These are phyloP conservation scores for Lethrus apterus DNA, from an alignment of 1,140 invertebrate species.

Conservation along the genomic window DNA sequence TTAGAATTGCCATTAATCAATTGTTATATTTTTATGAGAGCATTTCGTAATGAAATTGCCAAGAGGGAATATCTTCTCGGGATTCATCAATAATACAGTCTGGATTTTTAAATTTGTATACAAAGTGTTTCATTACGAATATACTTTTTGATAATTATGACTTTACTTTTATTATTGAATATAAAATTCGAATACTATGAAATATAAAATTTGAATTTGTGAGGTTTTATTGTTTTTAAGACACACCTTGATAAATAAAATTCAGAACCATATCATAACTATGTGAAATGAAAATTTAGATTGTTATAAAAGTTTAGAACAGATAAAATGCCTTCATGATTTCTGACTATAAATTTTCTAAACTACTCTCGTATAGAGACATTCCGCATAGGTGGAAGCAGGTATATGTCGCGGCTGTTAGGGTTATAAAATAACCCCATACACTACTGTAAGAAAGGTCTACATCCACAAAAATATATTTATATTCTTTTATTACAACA, in stretches of 20 bases:
- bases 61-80: slow-evolving; percentile 21
- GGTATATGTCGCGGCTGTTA: slow-evolving; percentile 22
- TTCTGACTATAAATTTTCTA: slow-evolving; percentile 33
- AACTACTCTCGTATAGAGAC: slow-evolving; percentile 32
- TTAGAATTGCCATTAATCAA: slow-evolving; percentile 38
- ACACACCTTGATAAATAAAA: background rate
- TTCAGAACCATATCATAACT: slow-evolving; percentile 17
- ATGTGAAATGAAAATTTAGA: slow-evolving; percentile 34
- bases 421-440: slow-evolving; percentile 22
- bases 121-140: too few relatives aligned
- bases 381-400: slow-evolving; percentile 24
- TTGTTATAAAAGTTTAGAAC: slow-evolving; percentile 34
- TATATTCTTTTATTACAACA: slow-evolving; percentile 15
- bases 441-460: slow-evolving; percentile 17
- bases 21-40: slow-evolving; percentile 36
- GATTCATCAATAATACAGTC: slow-evolving; percentile 15
- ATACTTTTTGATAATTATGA: too few relatives aligned
- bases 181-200: too few relatives aligned
- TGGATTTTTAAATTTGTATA: too few relatives aligned
- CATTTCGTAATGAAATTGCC: slow-evolving; percentile 34
- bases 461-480: slow-evolving; percentile 18
- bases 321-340: slow-evolving; percentile 36
- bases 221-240: slow-evolving; percentile 4
- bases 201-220: too few relatives aligned
- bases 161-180: too few relatives aligned